Conservation (phyloP, 1,140 invertebrate species). For the Drosophila ficusphila region DNA sequence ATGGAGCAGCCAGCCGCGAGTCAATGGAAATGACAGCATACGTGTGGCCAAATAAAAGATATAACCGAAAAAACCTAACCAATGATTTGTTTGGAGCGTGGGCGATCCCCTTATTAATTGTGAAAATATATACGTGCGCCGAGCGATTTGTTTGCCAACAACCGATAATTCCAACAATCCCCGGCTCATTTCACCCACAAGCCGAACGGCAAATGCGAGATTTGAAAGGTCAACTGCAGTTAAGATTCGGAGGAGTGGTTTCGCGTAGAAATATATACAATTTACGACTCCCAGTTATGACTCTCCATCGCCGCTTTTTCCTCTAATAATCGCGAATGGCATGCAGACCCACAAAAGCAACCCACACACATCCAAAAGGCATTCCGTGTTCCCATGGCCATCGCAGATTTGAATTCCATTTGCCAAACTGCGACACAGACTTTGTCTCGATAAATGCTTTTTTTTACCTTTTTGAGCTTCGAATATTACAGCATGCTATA, state of each 20-base stretch:
- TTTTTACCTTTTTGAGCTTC: neutral
- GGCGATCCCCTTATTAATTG: conserved; percentile 70
- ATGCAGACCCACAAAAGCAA: conserved; percentile 40
- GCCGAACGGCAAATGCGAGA: conserved; percentile 41
- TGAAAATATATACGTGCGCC: conserved; percentile 39
- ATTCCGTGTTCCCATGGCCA: conserved; percentile 44
- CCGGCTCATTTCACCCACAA: conserved; percentile 45
- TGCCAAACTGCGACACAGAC: neutral
- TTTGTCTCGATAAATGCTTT: conserved; percentile 4
- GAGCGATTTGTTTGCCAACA: conserved; percentile 35
- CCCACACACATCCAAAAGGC: conserved; percentile 30
- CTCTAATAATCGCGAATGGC: conserved; percentile 42
- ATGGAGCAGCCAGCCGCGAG: conserved; percentile 30
- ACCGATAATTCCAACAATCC: conserved; percentile 39
- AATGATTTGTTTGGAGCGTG: conserved; percentile 48
- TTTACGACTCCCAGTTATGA: conserved; percentile 44
- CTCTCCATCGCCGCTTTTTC: conserved; percentile 2
- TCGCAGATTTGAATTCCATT: conserved; percentile 50
- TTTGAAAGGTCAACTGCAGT: conserved; percentile 64
- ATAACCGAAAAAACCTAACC: conserved; percentile 25
- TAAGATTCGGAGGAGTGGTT: conserved; percentile 52
- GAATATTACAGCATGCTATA: neutral
- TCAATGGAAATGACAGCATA: conserved; percentile 73
- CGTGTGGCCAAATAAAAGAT: conserved; percentile 59
- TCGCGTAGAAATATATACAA: conserved; percentile 11